Evolutionary conservation across 1,140 invertebrate species (phyloP), one percentile per base, ranked within the genome.

Genomic region (Lucilia sericata): DNA sequence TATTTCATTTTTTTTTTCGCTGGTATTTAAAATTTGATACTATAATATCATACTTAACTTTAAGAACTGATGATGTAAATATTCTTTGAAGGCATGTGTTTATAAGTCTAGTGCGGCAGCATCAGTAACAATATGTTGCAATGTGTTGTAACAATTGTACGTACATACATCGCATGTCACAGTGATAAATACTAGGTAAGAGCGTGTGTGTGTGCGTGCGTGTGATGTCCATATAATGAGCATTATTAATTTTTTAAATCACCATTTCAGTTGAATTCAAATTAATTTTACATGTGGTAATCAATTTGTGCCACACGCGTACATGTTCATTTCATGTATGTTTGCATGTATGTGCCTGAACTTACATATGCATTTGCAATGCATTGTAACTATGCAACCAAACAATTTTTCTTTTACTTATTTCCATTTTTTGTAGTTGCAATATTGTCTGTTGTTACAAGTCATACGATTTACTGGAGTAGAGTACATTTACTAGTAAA

Each of bases 211-310:
- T 2, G 42, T 42, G 42, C 5, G 2, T 42, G 10, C 5, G 42
- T 42, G 10, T 42, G 42, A 42, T 42, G 42, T n/a, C 74, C 17
- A 82, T 55, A 75, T 83, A 83, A 83, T 83, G 82, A 75, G 82
- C 21, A 47, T 83, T 75, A 75, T 83, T 75, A 83, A 83, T 83
- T 83, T 83, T 70, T 83, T 75, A 83, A 83, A 83, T 83, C 42
- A 75, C 74, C 65, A 75, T 83, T 83, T 75, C 82, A 51, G 82
- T 49, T 75, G 70, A 74, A 83, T 83, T 83, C 70, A 75, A 83
- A 83, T 83, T 83, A 83, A 83, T 83, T 74, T 83, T 83, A 34
- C 36, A 76, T 83, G 70, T 60, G 70, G 25, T 51, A 83, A 83
- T 83, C 82, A 83, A 83, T 83, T 83, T 49, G 82, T 75, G 36